Conservation (phyloP, 2,888 invertebrate genomes). For the Parelbella ahira region DNA sequence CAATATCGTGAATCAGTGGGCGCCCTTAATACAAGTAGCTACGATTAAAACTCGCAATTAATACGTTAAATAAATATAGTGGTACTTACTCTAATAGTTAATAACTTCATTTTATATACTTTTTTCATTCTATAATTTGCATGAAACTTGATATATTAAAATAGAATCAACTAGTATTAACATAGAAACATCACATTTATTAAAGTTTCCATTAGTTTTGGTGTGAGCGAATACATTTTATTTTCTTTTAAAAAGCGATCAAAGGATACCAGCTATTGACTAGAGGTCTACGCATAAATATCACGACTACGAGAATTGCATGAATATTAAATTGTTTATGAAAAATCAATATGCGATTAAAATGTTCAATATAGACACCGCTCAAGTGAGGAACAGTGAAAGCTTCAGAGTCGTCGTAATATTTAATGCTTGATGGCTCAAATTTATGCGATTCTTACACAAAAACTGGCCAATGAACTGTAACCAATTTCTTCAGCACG, state of each 20-base stretch:
- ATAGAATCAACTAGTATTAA: conserved; percentile 64
- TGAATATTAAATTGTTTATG: no score
- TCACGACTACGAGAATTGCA: no score
- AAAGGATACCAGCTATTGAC: conserved; percentile 19
- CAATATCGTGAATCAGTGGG: conserved; percentile 32
- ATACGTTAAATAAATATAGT: conserved; percentile 58
- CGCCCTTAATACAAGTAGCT: conserved; percentile 15
- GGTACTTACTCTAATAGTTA: conserved; percentile 64
- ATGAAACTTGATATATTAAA: conserved; percentile 66
- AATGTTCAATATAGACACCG: no score
- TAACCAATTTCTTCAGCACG: no score
- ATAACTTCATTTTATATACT: conserved; percentile 49
- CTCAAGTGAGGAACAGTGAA: no score
- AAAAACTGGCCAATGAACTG: no score
- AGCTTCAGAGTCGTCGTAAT: no score
- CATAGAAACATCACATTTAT: conserved; percentile 68
- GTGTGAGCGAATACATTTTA: conserved; percentile 53
- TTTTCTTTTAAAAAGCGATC: conserved; percentile 4
- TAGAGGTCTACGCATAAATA: conserved; percentile 13
- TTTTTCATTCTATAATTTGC: conserved; percentile 40
- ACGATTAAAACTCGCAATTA: conserved; percentile 36
- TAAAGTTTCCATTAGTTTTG: conserved; percentile 39
- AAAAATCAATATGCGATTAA: no score
- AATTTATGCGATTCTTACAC: no score
- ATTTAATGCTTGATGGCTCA: no score